Evolutionary conservation across 2,113 vertebrate genomes (phyloP), one percentile per base, ranked within the genome.

Genomic region (Desmodus rotundus): DNA sequence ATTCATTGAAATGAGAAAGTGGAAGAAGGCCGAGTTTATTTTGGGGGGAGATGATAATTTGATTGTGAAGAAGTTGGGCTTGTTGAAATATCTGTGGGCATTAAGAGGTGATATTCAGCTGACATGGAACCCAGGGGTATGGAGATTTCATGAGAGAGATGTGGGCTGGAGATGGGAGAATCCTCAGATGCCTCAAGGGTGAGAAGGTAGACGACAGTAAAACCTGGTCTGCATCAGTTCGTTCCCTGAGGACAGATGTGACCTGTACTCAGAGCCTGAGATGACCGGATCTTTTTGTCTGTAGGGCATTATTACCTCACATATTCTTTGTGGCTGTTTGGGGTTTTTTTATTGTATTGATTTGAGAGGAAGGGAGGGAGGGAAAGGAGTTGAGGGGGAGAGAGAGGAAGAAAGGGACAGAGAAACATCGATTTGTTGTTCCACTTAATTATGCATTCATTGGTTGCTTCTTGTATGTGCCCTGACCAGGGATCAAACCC

Each of bases 181-280:
- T 63, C 68, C 4, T 81, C 61, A 81, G n/a, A 31, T n/a, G 43
- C 63, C 54, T 68, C 2, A 19, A 56, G 72, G 36, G 22, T 0
- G 3, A 82, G 70, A 90, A 95, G n/a, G 22, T 65, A 47, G 20
- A 61, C 20, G 20, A 61, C 20, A 56, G n/a, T 14, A 19, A 88
- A 94, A 91, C 41, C 72, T 87, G 33, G 17, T 73, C 45, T 95
- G 73, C 73, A 78, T 95, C 87, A 86, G 12, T 94, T 94, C 50
- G 43, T 93, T 96, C 76, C 52, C 80, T 47, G 91, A 94, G 86
- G 45, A 24, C 31, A 26, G 73, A 41, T 82, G 7, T 88, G 72
- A 87, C 58, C 31, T 83, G 31, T 61, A 38, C 65, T 78, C 73
- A 87, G 47, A 84, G 31, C 92, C 89, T 52, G 47, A 93, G 82